A percentile compares a stretch with the other conserved stretches of the same genome.
phyloP scores from a whole-genome alignment of 1,140 invertebrate genomes.

The Drosophila kikkawai region DNA sequence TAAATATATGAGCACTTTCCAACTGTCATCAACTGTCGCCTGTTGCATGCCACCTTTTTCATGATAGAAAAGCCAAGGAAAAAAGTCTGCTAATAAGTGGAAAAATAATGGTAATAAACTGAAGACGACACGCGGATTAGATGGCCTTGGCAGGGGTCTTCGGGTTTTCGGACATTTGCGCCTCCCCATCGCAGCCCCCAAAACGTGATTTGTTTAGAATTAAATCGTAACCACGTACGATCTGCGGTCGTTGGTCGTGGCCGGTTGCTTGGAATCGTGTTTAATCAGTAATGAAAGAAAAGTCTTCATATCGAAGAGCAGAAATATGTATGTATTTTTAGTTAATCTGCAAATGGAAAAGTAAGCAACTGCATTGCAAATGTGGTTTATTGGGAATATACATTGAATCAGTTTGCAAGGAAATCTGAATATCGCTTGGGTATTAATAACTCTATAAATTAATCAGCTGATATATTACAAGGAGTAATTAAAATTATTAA shows the following conservation, averaged over 20 bases:
- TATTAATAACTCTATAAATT: background rate
- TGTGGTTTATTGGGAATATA: conserved; percentile 1
- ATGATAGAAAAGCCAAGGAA: conserved; percentile 7
- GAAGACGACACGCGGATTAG: conserved; percentile 29
- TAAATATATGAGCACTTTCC: conserved; percentile 45
- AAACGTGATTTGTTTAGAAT: conserved; percentile 72
- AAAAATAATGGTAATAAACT: conserved; percentile 10
- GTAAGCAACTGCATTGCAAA: conserved; percentile 15
- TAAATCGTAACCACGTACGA: conserved; percentile 58
- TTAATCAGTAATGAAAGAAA: conserved; percentile 58
- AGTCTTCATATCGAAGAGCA: conserved; percentile 31
- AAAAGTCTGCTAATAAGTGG: conserved; percentile 1
- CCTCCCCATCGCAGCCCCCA: conserved; percentile 25
- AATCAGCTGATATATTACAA: background rate
- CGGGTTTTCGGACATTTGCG: conserved; percentile 14
- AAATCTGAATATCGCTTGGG: background rate
- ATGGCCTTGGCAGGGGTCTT: conserved; percentile 58
- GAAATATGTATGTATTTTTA: conserved; percentile 5
- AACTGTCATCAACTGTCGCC: conserved; percentile 44
- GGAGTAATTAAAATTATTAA: background rate
- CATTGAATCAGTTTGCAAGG: conserved; percentile 13
- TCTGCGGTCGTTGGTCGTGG: conserved; percentile 37
- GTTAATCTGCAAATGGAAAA: conserved; percentile 43
- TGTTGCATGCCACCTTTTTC: conserved; percentile 12
- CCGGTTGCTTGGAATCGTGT: conserved; percentile 58